A percentile compares a stretch with the other conserved stretches of the same genome.
Conservation (phyloP, 2,888 invertebrate genomes). For the Tanypteryx hageni region DNA sequence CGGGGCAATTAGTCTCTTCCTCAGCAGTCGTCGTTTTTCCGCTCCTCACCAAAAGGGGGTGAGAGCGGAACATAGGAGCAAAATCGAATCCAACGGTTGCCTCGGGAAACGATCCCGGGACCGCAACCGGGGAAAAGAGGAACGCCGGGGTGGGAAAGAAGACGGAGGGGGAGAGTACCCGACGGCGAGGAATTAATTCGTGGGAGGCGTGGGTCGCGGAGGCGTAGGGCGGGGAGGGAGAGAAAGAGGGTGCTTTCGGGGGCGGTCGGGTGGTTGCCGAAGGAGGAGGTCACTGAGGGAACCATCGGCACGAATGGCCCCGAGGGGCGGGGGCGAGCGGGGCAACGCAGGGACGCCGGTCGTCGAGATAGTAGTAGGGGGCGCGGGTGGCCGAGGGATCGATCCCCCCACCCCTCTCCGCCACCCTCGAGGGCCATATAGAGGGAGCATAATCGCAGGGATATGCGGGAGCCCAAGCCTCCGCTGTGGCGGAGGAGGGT, state of each 20-base stretch:
- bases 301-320: constrained; percentile 14
- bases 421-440: constrained; percentile 15
- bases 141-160: no score
- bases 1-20: neutral
- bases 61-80: constrained; percentile 34
- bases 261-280: neutral
- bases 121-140: neutral
- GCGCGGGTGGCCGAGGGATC: constrained; percentile 49
- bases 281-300: neutral
- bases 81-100: neutral
- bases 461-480: constrained; percentile 36
- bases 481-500: neutral
- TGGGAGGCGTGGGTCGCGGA: neutral
- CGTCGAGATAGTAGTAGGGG: neutral
- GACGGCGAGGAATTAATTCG: constrained; percentile 52
- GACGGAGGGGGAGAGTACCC: no score
- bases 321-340: neutral
- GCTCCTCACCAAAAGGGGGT: neutral
- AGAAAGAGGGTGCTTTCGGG: neutral
- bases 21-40: neutral
- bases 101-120: constrained; percentile 56
- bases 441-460: constrained; percentile 45
- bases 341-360: neutral
- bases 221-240: neutral
- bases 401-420: neutral